Percentiles rank a stretch among this genome's conserved stretches.
These are phyloP conservation scores for Drosophila burlai DNA, from an alignment of 1,140 invertebrate genomes.

Conservation along the genomic window DNA sequence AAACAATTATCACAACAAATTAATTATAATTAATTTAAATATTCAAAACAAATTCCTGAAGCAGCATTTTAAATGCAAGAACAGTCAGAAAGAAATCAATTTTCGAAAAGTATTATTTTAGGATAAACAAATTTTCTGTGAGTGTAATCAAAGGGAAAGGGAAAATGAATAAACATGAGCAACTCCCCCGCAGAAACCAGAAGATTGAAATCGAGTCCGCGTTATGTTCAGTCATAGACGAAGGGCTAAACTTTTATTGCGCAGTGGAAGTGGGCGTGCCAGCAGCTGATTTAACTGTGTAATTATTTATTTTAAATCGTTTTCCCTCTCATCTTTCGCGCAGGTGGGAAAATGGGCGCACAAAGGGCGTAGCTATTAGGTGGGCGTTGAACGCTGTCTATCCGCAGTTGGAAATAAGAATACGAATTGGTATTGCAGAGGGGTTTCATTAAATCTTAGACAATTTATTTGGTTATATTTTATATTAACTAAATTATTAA, in stretches of 20 bases:
- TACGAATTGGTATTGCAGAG: background rate
- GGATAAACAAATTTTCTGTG: background rate
- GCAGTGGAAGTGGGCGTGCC: constrained; percentile 5
- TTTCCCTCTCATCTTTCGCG: constrained; percentile 35
- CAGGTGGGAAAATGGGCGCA: constrained; percentile 1
- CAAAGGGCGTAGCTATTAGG: constrained; percentile 16
- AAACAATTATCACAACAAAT: too few relatives aligned
- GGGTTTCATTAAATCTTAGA: background rate
- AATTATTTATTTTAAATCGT: constrained; percentile 68
- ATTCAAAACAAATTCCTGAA: too few relatives aligned
- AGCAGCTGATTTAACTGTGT: constrained; percentile 55
- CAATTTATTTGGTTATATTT: background rate
- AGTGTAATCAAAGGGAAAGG: background rate
- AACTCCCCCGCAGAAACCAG: constrained; percentile 37
- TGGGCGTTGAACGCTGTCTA: background rate
- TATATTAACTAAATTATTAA: too few relatives aligned
- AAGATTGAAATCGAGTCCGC: constrained; percentile 70
- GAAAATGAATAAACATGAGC: constrained; percentile 71
- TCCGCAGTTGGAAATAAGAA: background rate
- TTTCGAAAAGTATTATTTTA: too few relatives aligned
- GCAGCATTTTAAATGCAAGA: too few relatives aligned
- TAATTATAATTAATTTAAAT: too few relatives aligned
- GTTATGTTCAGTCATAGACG: constrained; percentile 24
- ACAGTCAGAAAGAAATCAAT: too few relatives aligned
- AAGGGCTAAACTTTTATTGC: constrained; percentile 36